Evolutionary conservation across 2,888 invertebrate genomes (phyloP).

Genomic region (Hypena proboscidalis): DNA sequence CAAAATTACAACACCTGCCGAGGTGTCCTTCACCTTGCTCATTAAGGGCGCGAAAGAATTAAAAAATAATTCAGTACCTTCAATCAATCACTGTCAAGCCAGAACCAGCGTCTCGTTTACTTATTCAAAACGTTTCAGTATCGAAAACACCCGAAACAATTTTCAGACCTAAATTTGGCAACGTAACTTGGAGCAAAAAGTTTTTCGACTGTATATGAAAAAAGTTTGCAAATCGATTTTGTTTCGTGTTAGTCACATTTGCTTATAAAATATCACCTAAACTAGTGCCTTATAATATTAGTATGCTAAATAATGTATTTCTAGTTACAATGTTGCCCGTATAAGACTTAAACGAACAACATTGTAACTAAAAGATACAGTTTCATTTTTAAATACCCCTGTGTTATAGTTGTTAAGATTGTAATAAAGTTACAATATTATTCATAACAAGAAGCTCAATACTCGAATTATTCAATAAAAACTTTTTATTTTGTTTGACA

Average conservation of each 20-base stretch:
- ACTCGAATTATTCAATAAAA: constrained; percentile 1
- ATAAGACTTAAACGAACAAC: background rate
- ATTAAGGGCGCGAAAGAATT: background rate
- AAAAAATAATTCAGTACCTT: constrained; percentile 1
- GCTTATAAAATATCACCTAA: background rate
- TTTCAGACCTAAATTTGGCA: background rate
- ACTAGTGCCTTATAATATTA: no score
- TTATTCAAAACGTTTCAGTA: constrained; percentile 8
- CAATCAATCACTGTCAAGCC: constrained; percentile 5
- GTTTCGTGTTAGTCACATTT: background rate
- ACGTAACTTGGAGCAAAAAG: constrained; percentile 9
- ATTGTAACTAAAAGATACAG: background rate
- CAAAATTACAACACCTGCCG: background rate
- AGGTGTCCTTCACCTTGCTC: background rate
- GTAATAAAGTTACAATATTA: background rate
- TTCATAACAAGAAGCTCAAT: background rate
- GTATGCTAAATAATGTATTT: background rate
- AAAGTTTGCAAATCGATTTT: constrained; percentile 20
- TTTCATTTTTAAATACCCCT: background rate
- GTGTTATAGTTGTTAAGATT: no score
- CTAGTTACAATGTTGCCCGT: no score
- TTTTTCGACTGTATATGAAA: constrained; percentile 17
- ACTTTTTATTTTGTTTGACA: constrained; percentile 19
- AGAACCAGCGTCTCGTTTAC: constrained; percentile 5
- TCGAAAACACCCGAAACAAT: constrained; percentile 2